Conservation (phyloP, 2,888 invertebrate genomes). For the Orgyia antiqua region DNA sequence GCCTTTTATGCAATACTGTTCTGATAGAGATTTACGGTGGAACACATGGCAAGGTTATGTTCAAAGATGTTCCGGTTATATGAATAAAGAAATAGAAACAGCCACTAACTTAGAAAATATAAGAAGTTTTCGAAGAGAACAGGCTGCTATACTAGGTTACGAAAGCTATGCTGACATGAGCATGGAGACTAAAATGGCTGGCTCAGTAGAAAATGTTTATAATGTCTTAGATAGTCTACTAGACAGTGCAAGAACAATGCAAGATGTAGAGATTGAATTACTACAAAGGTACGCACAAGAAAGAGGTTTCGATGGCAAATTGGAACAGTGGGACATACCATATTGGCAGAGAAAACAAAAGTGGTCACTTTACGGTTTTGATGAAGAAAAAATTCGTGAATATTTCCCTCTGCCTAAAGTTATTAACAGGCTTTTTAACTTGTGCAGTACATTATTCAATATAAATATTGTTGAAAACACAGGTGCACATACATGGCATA, state of each 20-base stretch:
- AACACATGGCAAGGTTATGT: constrained; percentile 91
- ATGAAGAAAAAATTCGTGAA: constrained; percentile 84
- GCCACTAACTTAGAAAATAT: constrained; percentile 89
- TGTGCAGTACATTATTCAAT: constrained; percentile 88
- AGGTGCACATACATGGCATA: constrained; percentile 88
- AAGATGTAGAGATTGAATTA: constrained; percentile 84
- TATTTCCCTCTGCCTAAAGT: constrained; percentile 92
- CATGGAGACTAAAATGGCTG: constrained; percentile 96
- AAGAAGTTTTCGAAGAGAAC: constrained; percentile 80
- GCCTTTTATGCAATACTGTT: constrained; percentile 91
- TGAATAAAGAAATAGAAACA: constrained; percentile 82
- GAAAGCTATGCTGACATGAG: constrained; percentile 90
- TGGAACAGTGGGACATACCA: constrained; percentile 91
- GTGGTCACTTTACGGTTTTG: constrained; percentile 80
- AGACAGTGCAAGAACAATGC: constrained; percentile 84
- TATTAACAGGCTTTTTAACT: constrained; percentile 85
- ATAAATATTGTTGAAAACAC: constrained; percentile 83
- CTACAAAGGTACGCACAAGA: constrained; percentile 85
- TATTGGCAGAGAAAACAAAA: constrained; percentile 92
- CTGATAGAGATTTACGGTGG: constrained; percentile 86
- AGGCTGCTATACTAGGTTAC: constrained; percentile 88
- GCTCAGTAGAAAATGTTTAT: constrained; percentile 85
- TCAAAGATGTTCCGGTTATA: constrained; percentile 81
- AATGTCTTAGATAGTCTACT: constrained; percentile 82
- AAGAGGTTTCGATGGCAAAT: constrained; percentile 82